A percentile compares a stretch with the other conserved stretches of the same genome.
Evolutionary conservation across 2,888 invertebrate species (phyloP).

Genomic region (Cetonia aurata): DNA sequence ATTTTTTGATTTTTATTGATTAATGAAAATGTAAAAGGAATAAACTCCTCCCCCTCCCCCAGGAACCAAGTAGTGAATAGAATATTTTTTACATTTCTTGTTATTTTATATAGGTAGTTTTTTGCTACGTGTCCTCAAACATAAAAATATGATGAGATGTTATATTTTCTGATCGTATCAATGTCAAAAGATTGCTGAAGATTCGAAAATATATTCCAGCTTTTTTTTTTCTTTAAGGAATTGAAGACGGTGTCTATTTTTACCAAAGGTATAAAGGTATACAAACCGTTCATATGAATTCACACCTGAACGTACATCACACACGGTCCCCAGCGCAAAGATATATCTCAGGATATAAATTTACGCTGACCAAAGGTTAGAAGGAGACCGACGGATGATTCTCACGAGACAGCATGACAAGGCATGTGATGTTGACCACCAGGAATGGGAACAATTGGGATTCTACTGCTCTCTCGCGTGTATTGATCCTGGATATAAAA

Average conservation of each 20-base stretch:
- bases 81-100: no score
- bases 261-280: not conserved
- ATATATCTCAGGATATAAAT: conserved; percentile 40
- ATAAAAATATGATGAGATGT: no score
- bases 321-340: conserved; percentile 14
- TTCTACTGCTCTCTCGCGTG: conserved; percentile 50
- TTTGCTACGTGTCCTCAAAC: no score
- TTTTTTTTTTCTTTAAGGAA: no score
- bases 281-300: conserved; percentile 29
- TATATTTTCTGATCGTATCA: no score
- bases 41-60: no score
- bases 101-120: no score
- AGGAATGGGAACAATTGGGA: conserved; percentile 53
- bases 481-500: conserved; percentile 52
- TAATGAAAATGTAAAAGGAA: no score
- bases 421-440: conserved; percentile 52
- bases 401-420: conserved; percentile 51
- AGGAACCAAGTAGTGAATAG: no score
- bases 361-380: conserved; percentile 9
- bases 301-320: conserved; percentile 1
- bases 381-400: conserved; percentile 28
- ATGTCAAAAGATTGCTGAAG: no score
- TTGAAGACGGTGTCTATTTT: not conserved
- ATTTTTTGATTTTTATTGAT: no score
- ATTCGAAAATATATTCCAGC: no score